Evolutionary conservation across 2,113 vertebrate species (phyloP), one percentile per base, ranked within the genome.

Genomic region (Cepphus grylle): DNA sequence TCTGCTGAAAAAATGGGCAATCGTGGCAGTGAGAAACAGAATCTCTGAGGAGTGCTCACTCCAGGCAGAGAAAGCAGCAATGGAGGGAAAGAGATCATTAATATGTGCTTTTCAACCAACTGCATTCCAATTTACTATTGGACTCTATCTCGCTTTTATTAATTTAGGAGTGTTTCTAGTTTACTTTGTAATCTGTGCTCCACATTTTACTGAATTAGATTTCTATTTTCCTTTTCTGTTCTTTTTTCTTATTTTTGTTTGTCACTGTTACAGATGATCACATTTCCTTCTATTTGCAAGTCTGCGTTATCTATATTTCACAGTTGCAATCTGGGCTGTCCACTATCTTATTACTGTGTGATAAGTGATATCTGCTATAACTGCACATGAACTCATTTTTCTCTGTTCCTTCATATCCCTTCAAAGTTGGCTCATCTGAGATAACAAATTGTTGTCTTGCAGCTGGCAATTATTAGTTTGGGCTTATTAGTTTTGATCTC

Each of bases 401-500:
- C 52, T 88, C 58, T 70, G 14, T 89, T 96, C 59, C 78, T 96
- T 95, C 73, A 55, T 86, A 87, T 83, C 50, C 56, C 93, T 96
- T 94, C 78, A 58, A 97, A 87, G 30, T 29, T 76, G 92, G 86
- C 67, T 97, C 90, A 93, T 95, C 81, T 94, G 83, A 97, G 97
- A 73, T 50, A 96, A 95, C 73, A 97, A 95, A 97, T 82, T 93
- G 83, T 97, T 95, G 82, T 96, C 93, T 91, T 86, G 69, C 2
- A 4, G 93, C 90, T 95, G 81, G 91, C 84, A 96, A 87, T 97
- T 97, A 97, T 97, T 97, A 97, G 62, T 92, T 93, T 90, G 94
- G 92, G 94, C 80, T 98, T 97, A 95, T 74, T 97, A 96, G 85
- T 96, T 98, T 96, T 98, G 94, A 95, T 98, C 92, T 98, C 81